These are phyloP conservation scores for Muraenolepis orangiensis DNA, from an alignment of 2,797 vertebrate genomes.

Conservation along the genomic window DNA sequence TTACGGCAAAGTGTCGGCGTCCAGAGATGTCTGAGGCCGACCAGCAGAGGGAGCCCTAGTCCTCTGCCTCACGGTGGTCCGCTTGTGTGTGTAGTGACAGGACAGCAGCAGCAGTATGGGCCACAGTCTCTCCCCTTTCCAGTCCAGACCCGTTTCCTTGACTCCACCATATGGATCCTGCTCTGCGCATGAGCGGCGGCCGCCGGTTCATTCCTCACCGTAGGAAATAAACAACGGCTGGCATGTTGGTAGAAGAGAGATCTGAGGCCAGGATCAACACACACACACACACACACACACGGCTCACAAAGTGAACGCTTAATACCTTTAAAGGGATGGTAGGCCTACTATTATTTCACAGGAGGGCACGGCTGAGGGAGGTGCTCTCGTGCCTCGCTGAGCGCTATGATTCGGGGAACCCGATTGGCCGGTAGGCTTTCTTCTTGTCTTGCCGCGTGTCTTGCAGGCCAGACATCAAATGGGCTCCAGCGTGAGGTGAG, in stretches of 20 bases:
- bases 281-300: slow-evolving; percentile 16
- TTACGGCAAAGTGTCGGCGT: background rate
- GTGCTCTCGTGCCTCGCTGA: slow-evolving; percentile 15
- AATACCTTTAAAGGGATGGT: slow-evolving; percentile 43
- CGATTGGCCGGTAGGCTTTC: background rate
- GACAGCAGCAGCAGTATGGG: slow-evolving; percentile 21
- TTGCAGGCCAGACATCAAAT: slow-evolving; percentile 36
- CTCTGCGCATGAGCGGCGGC: slow-evolving; percentile 22
- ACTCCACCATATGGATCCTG: background rate
- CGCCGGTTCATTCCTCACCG: slow-evolving; percentile 11
- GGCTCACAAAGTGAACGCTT: slow-evolving; percentile 31
- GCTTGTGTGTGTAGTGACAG: slow-evolving; percentile 15
- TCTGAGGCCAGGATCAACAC: slow-evolving; percentile 36
- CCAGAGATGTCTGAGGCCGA: slow-evolving; percentile 7
- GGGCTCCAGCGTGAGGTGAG: slow-evolving; percentile 39
- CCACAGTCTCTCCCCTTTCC: slow-evolving; percentile 11
- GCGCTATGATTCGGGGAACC: slow-evolving; percentile 36
- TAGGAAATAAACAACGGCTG: slow-evolving; percentile 19
- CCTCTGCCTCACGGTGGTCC: background rate
- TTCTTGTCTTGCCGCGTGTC: slow-evolving; percentile 29
- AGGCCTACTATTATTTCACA: background rate
- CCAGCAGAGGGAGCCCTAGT: slow-evolving; percentile 83
- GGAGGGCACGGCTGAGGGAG: slow-evolving; percentile 19
- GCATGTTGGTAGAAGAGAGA: slow-evolving; percentile 15
- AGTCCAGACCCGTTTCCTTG: slow-evolving; percentile 2